Conservation (phyloP, 2,113 vertebrate species). For the Lepus timidus region DNA sequence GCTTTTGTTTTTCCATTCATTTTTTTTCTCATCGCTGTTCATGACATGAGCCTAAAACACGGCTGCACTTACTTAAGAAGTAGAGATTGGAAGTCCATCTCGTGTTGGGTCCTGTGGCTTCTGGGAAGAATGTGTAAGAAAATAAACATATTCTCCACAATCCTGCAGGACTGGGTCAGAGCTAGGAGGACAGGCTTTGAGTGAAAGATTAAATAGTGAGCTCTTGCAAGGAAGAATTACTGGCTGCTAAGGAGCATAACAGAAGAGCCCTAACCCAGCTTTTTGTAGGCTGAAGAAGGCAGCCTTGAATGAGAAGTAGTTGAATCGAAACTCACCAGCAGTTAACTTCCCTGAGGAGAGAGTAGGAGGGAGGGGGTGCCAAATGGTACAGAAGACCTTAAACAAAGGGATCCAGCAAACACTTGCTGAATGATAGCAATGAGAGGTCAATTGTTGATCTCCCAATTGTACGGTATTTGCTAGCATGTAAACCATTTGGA, state of each 20-base stretch:
- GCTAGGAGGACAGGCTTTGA: neutral
- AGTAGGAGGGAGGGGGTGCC: neutral
- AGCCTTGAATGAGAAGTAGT: neutral
- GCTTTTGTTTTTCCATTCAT: no score
- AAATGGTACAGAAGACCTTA: neutral
- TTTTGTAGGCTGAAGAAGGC: neutral
- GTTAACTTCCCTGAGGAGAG: neutral
- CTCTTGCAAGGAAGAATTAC: neutral
- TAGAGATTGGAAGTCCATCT: rapidly evolving
- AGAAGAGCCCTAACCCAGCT: neutral
- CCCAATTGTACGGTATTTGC: neutral
- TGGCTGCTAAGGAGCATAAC: neutral
- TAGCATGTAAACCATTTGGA: neutral
- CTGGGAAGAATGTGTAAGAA: rapidly evolving
- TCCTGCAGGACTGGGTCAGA: neutral
- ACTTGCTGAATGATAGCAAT: neutral
- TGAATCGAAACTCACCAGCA: neutral
- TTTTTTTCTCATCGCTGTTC: neutral
- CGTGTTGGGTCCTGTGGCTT: no score
- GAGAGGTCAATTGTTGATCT: neutral
- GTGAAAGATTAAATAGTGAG: neutral
- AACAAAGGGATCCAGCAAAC: neutral
- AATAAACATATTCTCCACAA: neutral
- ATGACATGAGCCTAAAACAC: neutral
- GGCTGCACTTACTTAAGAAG: rapidly evolving